Percentiles rank a stretch among this genome's conserved stretches.
Evolutionary conservation across 2,113 vertebrate species (phyloP).

Genomic region (Strigops habroptila): DNA sequence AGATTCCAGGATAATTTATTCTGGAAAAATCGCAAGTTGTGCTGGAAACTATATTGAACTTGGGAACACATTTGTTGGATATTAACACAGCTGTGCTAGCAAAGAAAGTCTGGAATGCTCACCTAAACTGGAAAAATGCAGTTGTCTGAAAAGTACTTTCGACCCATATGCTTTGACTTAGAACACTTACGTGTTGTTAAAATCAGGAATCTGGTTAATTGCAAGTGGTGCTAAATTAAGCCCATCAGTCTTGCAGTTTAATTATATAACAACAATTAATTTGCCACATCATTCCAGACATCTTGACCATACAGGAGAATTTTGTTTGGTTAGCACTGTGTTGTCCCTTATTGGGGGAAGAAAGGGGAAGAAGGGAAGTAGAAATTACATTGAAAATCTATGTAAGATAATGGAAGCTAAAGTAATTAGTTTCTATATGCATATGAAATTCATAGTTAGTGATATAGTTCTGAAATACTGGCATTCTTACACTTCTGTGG

Average conservation of each 20-base stretch:
- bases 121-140: neutral
- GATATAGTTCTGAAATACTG: neutral
- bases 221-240: neutral
- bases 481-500: neutral
- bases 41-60: neutral
- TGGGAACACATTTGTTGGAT: neutral
- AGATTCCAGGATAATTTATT: neutral
- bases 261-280: neutral
- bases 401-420: neutral
- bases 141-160: neutral
- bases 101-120: neutral
- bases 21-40: neutral
- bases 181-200: neutral
- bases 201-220: neutral
- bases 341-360: neutral
- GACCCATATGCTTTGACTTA: neutral
- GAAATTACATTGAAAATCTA: neutral
- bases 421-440: neutral
- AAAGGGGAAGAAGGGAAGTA: neutral
- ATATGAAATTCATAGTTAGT: neutral
- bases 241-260: neutral
- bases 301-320: neutral
- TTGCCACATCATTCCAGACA: neutral
- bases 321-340: neutral
- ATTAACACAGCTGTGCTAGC: neutral